Base-by-base conservation (phyloP, 2,797 vertebrate species). In the Melanotaenia maccullochi region DNA sequence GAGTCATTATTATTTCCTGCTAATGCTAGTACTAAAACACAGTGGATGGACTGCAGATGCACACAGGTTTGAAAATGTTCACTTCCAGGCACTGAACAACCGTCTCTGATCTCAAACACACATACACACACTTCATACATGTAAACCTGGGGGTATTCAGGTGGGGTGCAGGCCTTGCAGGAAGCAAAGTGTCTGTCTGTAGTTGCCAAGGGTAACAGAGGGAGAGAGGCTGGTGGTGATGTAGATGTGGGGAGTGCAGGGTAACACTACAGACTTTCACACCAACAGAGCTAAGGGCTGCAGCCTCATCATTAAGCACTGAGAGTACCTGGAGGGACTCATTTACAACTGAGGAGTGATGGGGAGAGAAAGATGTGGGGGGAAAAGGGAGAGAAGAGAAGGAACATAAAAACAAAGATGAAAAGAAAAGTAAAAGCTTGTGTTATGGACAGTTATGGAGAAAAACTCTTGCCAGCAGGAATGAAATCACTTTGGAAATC, bases 141-240 rank as follows among this genome's bases (percentile, higher is more conserved):
- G 49, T 56, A 66, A 60, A 70, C 69, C 35, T 14, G 1, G 42
- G 63, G 75, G 65, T 73, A 71, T 76, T 81, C 12, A 3, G 70
- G 77, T 63, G 63, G 76, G 82, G 54, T 67, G 69, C 33, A 36
- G 54, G 75, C 58, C 59, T 84, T 70, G 22, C 28, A 30, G 63
- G 69, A 81, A 86, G 78, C 77, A 76, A 76, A 74, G 78, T 81
- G 83, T 90, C 86, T 86, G 73, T 84, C 87, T 82, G 85, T 80
- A 79, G 93, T 94, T 94, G 91, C 91, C 77, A 92, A 83, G 84
- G 91, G 93, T 87, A 90, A 93, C 90, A 65, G 83, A 72, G 65
- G 72, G 65, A 75, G 76, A 74, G 35, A 61, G 69, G 68, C 54
- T 49, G 75, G 60, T 22, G 76, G 52, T 52, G 61, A 40, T 38